Conservation (phyloP, 2,888 invertebrate species). For the Hydrotaea diabolus region DNA sequence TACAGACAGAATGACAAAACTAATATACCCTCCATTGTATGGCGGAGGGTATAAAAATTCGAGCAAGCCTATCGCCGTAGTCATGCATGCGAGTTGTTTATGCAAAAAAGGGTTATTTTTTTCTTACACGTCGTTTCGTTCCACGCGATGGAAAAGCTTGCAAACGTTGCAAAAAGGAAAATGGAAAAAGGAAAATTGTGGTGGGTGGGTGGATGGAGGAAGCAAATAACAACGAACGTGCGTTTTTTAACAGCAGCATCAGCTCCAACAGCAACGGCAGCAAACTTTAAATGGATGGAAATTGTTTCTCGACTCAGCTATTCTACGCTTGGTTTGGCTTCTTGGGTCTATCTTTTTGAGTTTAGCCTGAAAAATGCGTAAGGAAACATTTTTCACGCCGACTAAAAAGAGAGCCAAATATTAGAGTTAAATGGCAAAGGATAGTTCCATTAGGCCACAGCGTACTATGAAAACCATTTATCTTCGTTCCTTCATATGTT, state of each 20-base stretch:
- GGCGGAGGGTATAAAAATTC: too few relatives aligned
- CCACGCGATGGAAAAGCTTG: not conserved
- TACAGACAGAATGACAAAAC: too few relatives aligned
- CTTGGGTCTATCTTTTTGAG: conserved; percentile 4
- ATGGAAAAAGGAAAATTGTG: too few relatives aligned
- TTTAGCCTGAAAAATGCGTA: not conserved
- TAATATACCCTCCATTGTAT: too few relatives aligned
- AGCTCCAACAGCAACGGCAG: not conserved
- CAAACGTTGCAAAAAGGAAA: not conserved
- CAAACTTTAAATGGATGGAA: conserved; percentile 19
- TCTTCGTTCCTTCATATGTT: too few relatives aligned
- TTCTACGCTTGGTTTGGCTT: not conserved
- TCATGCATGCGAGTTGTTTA: not conserved
- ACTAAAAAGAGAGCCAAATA: not conserved
- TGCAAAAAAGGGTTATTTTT: not conserved
- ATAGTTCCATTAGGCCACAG: too few relatives aligned
- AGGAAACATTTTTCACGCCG: not conserved
- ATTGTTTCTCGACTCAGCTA: conserved; percentile 18
- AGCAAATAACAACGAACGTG: not conserved
- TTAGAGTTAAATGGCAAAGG: too few relatives aligned
- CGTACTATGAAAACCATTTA: too few relatives aligned
- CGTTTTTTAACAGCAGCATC: not conserved
- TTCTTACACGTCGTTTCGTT: not conserved
- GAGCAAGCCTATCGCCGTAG: not conserved
- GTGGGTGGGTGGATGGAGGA: not conserved